Percentiles rank a stretch among this genome's conserved stretches.
Conservation (phyloP, 2,888 invertebrate species). For the Smittia sp. region DNA sequence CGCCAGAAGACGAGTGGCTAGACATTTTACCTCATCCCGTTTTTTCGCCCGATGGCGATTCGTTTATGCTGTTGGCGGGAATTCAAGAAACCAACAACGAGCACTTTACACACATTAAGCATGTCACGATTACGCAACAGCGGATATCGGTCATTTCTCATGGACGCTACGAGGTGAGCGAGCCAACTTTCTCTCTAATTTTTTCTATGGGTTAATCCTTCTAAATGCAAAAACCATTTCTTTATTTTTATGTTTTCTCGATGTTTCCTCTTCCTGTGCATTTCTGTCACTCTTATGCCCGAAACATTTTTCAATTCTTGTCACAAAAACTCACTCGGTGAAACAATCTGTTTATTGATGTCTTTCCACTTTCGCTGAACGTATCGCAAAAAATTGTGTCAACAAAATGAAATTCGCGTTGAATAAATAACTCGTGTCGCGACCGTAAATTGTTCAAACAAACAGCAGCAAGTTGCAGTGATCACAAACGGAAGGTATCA, state of each 20-base stretch:
- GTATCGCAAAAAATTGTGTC: neutral
- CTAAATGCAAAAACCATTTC: slow-evolving; percentile 1
- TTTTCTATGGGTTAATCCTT: neutral
- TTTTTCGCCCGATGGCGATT: slow-evolving; percentile 79
- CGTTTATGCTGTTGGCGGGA: slow-evolving; percentile 75
- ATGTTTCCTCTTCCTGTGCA: slow-evolving; percentile 40
- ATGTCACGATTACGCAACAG: slow-evolving; percentile 76
- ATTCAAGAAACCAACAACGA: slow-evolving; percentile 82
- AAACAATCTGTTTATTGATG: neutral
- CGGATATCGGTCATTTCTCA: slow-evolving; percentile 82
- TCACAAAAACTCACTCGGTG: neutral
- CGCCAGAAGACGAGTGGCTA: slow-evolving; percentile 80
- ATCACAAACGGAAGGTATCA: slow-evolving; percentile 47
- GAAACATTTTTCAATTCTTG: neutral
- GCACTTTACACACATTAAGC: slow-evolving; percentile 85
- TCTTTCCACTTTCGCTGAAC: neutral
- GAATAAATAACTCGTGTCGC: slow-evolving; percentile 14
- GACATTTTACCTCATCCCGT: slow-evolving; percentile 81
- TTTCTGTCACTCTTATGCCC: neutral
- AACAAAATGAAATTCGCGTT: neutral
- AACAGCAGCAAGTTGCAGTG: slow-evolving; percentile 47
- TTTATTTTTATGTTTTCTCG: slow-evolving; percentile 42
- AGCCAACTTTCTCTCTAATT: slow-evolving; percentile 16
- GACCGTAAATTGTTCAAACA: slow-evolving; percentile 14
- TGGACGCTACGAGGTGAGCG: slow-evolving; percentile 75